phyloP scores from a whole-genome alignment of 2,888 invertebrate species.

The Molorchus minor region DNA sequence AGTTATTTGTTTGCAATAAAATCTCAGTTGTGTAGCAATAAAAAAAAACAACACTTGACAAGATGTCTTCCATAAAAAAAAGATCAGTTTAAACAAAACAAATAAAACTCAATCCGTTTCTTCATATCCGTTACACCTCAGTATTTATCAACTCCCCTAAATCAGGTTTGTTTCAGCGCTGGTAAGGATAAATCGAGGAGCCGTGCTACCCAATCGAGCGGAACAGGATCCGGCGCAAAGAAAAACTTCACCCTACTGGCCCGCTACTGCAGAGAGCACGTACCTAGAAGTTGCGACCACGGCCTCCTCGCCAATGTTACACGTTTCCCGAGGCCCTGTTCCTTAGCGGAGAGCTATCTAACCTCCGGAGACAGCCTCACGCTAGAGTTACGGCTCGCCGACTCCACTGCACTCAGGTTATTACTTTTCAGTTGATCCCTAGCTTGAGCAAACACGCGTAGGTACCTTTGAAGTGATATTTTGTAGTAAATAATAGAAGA shows the following conservation, averaged over 20 bases:
- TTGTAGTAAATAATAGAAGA: slow-evolving; percentile 4
- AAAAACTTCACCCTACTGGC: slow-evolving; percentile 81
- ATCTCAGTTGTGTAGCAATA: no score
- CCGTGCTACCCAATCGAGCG: slow-evolving; percentile 57
- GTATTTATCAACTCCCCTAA: slow-evolving; percentile 18
- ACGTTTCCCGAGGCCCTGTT: slow-evolving; percentile 74
- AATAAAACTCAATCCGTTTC: no score
- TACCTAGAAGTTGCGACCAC: slow-evolving; percentile 85
- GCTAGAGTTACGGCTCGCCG: slow-evolving; percentile 79
- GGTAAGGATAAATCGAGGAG: slow-evolving; percentile 55
- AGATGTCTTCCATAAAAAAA: no score
- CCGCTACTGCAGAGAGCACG: slow-evolving; percentile 82
- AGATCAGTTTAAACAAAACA: no score
- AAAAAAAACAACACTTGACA: no score
- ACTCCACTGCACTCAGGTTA: slow-evolving; percentile 86
- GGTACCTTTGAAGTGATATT: slow-evolving; percentile 8
- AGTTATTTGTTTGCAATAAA: no score
- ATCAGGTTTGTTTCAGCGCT: slow-evolving; percentile 48
- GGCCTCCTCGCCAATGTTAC: slow-evolving; percentile 71
- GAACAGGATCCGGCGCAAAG: slow-evolving; percentile 53
- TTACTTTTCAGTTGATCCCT: slow-evolving; percentile 44
- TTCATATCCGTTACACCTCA: background rate
- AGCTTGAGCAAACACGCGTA: slow-evolving; percentile 1
- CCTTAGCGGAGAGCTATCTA: slow-evolving; percentile 81
- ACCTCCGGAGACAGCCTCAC: slow-evolving; percentile 84